Evolutionary conservation across 2,888 invertebrate species (phyloP), one percentile per base, ranked within the genome.

Genomic region (Tuta absoluta): DNA sequence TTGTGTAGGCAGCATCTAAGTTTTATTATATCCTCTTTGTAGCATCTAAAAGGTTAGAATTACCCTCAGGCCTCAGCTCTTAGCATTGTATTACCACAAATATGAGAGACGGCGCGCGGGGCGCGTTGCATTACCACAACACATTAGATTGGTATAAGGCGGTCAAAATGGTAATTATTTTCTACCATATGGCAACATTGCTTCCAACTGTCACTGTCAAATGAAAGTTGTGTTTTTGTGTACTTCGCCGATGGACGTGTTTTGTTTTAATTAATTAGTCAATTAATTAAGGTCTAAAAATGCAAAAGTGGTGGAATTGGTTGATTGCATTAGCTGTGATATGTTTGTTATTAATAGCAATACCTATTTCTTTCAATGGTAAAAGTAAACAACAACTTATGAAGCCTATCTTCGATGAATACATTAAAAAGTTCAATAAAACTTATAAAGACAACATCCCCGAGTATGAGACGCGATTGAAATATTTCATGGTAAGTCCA

Each of bases 341-440:
- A 63, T 81, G 85, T 77, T 76, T 91, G 64, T 69, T 90, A 51
- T 86, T 91, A 49, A 70, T 91, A n/a, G 85, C 79, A 8, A 80
- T 91, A 71, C 90, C 91, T 2, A 56, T 91, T 19, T 71, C 79
- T 3, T 78, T 74, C 3, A 73, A 73, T 1, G 68, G 77, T 21
- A 74, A 70, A 63, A 74, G 74, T 62, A 74, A 79, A 58, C 73
- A 84, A 63, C 75, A 84, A 68, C 69, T 23, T 14, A 21, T 88
- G 33, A 77, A 81, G 65, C 75, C 85, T 14, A 78, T 87, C 73
- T 94, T 93, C 69, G 80, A 91, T 61, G 80, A 88, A 24, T 94
- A 93, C 69, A 81, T 93, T 14, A 69, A 82, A 71, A 86, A 89
- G 74, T 93, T 87, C 71, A 93, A 93, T 74, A 93, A 93, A 87